Percentiles rank a stretch among this genome's conserved stretches.
Conservation (phyloP, 2,113 vertebrate species). For the Psilopsiagon aurifrons region DNA sequence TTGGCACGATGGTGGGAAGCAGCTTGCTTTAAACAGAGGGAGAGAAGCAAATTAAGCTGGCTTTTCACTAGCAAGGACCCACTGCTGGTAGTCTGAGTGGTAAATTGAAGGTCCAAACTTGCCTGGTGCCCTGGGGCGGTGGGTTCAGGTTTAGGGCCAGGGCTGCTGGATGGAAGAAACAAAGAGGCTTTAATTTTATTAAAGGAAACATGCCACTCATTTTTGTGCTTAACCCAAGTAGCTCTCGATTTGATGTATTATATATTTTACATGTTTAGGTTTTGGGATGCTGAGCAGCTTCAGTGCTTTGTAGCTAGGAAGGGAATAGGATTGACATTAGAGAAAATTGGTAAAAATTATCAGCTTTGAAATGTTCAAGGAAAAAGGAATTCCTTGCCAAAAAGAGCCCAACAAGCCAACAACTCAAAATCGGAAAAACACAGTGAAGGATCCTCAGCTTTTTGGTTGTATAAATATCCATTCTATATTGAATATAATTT, state of each 20-base stretch:
- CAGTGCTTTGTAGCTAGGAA: neutral
- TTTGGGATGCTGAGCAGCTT: neutral
- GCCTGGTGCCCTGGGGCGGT: accelerated
- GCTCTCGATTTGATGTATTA: neutral
- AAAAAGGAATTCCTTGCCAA: neutral
- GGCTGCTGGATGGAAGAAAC: neutral
- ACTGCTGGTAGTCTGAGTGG: accelerated
- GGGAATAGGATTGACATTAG: neutral
- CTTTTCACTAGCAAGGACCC: neutral
- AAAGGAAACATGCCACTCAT: accelerated
- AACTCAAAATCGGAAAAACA: neutral
- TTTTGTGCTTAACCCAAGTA: neutral
- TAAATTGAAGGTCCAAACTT: neutral
- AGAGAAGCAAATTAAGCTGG: neutral
- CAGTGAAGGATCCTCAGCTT: neutral
- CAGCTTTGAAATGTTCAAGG: neutral
- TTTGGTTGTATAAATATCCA: neutral
- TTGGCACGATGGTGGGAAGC: accelerated
- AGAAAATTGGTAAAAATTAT: neutral
- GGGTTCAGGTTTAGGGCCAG: neutral
- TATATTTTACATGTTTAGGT: neutral
- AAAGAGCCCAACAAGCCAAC: neutral
- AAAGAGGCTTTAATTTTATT: neutral
- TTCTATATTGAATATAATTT: neutral
- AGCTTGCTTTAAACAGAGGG: neutral